phyloP scores from a whole-genome alignment of 2,888 invertebrate genomes.

The Monopis laevigella region DNA sequence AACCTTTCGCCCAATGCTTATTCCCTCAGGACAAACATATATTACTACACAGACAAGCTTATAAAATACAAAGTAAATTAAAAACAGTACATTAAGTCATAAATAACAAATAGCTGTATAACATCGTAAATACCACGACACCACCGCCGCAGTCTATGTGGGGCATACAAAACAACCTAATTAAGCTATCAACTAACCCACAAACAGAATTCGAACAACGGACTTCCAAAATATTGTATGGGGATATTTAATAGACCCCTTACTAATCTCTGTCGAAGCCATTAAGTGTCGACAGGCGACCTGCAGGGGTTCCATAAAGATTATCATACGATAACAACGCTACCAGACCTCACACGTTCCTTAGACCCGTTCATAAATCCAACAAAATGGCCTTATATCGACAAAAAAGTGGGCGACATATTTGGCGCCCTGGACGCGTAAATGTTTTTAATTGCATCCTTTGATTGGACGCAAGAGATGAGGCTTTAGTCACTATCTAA shows the following conservation, averaged over 20 bases:
- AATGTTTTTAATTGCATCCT: constrained; percentile 60
- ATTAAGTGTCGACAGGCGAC: constrained; percentile 59
- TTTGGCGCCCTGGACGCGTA: constrained; percentile 65
- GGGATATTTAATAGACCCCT: constrained; percentile 28
- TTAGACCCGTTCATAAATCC: constrained; percentile 54
- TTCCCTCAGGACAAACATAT: too few relatives aligned
- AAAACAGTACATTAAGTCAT: constrained; percentile 12
- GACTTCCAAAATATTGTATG: constrained; percentile 44
- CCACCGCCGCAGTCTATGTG: constrained; percentile 45
- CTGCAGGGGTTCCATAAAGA: constrained; percentile 57
- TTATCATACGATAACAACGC: constrained; percentile 61
- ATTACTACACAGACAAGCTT: too few relatives aligned
- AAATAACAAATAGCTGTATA: constrained; percentile 27
- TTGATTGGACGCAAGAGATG: constrained; percentile 36
- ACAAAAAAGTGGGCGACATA: constrained; percentile 65
- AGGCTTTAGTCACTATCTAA: constrained; percentile 48
- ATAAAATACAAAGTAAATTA: constrained; percentile 12
- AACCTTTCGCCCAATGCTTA: too few relatives aligned
- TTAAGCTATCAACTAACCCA: constrained; percentile 65
- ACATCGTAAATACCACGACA: constrained; percentile 63
- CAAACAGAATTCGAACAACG: constrained; percentile 38
- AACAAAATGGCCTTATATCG: constrained; percentile 56
- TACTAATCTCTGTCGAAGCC: constrained; percentile 52
- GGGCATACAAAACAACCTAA: constrained; percentile 62
- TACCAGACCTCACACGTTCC: constrained; percentile 60